phyloP scores from a whole-genome alignment of 2,797 vertebrate species.

The Melanotaenia boesemani region DNA sequence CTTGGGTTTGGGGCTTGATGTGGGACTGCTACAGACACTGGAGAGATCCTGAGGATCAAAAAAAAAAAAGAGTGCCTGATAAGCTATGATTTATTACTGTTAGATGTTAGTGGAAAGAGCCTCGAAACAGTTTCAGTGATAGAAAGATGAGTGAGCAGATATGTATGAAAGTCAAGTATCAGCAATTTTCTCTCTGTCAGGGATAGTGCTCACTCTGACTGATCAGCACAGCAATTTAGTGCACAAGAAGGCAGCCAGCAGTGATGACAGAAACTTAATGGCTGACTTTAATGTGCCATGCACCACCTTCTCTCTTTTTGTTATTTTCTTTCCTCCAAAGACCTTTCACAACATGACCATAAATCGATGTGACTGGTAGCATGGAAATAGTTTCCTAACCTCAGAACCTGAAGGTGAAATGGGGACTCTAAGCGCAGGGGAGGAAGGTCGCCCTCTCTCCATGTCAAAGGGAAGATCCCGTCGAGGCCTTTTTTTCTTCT shows the following conservation, averaged over 20 bases:
- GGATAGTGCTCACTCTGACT: too few relatives aligned
- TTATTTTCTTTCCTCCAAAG: too few relatives aligned
- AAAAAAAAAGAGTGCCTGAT: background rate
- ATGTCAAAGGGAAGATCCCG: slow-evolving; percentile 92
- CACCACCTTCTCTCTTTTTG: too few relatives aligned
- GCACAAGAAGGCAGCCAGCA: too few relatives aligned
- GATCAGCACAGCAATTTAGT: too few relatives aligned
- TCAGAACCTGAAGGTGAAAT: slow-evolving; percentile 95
- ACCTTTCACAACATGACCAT: too few relatives aligned
- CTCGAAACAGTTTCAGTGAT: background rate
- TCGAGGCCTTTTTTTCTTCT: slow-evolving; percentile 91
- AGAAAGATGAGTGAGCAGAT: background rate
- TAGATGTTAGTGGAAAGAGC: background rate
- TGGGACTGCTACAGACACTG: slow-evolving; percentile 97
- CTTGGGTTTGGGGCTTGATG: slow-evolving; percentile 96
- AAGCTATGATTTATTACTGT: background rate
- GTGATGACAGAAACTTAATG: too few relatives aligned
- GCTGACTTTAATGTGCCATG: too few relatives aligned
- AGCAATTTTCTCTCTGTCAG: background rate
- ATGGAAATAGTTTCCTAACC: slow-evolving; percentile 75
- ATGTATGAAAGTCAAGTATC: background rate
- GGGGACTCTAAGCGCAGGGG: slow-evolving; percentile 89
- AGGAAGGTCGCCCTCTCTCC: slow-evolving; percentile 90
- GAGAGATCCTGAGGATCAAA: slow-evolving; percentile 88
- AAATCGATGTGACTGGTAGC: background rate